phyloP scores from a whole-genome alignment of 64 coral and sea anemone species.

The Montipora efflorescens region DNA sequence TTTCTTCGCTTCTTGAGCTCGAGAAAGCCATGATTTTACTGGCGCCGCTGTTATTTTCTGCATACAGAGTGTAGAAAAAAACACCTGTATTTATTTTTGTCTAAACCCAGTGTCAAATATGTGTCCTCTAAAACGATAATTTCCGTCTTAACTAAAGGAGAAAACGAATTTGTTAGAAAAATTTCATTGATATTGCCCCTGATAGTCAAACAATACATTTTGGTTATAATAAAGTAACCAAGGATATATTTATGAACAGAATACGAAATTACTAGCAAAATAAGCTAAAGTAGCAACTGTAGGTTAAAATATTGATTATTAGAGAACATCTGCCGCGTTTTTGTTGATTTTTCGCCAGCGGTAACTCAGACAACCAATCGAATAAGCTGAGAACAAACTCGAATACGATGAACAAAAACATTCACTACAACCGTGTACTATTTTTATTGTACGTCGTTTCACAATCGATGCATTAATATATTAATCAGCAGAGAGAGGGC shows the following conservation, averaged over 20 bases:
- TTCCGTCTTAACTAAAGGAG: not conserved
- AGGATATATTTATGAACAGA: too few relatives aligned
- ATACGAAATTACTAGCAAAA: too few relatives aligned
- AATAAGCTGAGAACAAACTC: too few relatives aligned
- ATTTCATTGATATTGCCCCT: not conserved
- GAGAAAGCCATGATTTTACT: slow-evolving; percentile 32
- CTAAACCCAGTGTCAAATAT: not conserved
- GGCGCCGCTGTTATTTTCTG: not conserved
- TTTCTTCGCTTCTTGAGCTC: not conserved
- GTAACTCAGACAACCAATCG: not conserved
- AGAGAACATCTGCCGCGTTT: slow-evolving; percentile 31
- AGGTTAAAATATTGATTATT: not conserved
- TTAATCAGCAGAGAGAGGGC: too few relatives aligned
- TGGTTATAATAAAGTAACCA: too few relatives aligned
- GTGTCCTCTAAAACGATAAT: not conserved
- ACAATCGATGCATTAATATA: too few relatives aligned
- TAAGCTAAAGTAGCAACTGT: too few relatives aligned
- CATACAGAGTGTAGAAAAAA: not conserved
- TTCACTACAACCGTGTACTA: too few relatives aligned
- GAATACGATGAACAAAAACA: too few relatives aligned
- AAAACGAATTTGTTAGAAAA: not conserved
- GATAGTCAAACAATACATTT: not conserved
- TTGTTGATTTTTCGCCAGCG: not conserved
- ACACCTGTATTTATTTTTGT: slow-evolving; percentile 47
- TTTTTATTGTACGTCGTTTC: too few relatives aligned